Base-by-base conservation (phyloP, 2,888 invertebrate species). In the Empis livida region DNA sequence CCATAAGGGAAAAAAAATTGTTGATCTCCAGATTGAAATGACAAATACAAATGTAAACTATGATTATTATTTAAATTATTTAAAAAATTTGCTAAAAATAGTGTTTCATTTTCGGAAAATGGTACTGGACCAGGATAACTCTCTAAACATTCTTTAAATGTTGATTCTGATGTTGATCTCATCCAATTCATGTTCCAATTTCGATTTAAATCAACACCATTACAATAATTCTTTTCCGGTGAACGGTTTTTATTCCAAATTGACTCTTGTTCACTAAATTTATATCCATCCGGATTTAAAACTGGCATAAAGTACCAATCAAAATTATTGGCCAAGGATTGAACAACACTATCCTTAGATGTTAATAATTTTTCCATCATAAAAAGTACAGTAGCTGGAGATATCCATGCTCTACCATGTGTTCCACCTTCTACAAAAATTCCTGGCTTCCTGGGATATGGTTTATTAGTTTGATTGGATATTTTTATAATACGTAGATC, bases 21-120 rank as follows among this genome's bases (percentile, higher is more conserved):
- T 86, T 0, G 77, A 86, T n/a, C n/a, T n/a, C n/a, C n/a, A 1
- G 87, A 82, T 62, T 89, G 89, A 61, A 87, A 78, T 0, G 80
- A 77, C 4, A 89, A 60, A 61, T 85, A 89, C 31, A 80, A 65
- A 31, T 74, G 73, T 14, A 82, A 68, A 41, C 71, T 65, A 13
- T 68, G 63, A 27, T 27, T 27, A 8, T 27, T 8, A 31, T 71
- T 67, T 42, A 80, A 57, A 0, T 73, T 64, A 1, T 57, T 58
- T 37, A 84, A 73, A 59, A 71, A 84, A 1, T 73, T 54, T 1
- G 81, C 73, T 13, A 82, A 56, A 0, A 74, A 61, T 43, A 65
- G 64, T 0, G 76, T 75, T 56, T 78, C 78, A 1, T 65, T 59
- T 55, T 78, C 79, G 1, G 79, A 77, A 59, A 78, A 78, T 0